Evolutionary conservation across 2,888 invertebrate genomes (phyloP).

Genomic region (Ommatoiulus sabulosus): DNA sequence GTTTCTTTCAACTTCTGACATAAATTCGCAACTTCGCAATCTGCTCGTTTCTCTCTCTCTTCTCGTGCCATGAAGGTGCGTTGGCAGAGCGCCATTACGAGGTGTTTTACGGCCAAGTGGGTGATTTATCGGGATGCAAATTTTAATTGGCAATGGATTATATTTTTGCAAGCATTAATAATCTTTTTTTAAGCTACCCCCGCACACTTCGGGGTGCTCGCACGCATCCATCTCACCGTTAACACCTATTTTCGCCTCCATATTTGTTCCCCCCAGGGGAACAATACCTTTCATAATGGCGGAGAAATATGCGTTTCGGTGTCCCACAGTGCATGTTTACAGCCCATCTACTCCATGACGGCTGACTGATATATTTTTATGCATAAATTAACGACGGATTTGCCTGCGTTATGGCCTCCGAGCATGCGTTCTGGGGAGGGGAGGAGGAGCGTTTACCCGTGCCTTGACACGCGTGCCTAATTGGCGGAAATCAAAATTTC

Average conservation of each 20-base stretch:
- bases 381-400: constrained; percentile 1
- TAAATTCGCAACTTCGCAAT: neutral
- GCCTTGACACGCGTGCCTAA: constrained; percentile 1
- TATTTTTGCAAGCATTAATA: constrained; percentile 15
- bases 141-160: constrained; percentile 40
- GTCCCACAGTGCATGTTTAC: constrained; percentile 43
- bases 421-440: neutral
- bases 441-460: neutral
- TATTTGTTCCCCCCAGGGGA: constrained; percentile 33
- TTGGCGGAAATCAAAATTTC: neutral
- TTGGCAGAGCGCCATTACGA: constrained; percentile 16
- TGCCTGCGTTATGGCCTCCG: neutral
- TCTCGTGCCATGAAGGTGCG: neutral
- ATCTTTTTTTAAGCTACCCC: constrained; percentile 33
- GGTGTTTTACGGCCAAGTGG: constrained; percentile 17
- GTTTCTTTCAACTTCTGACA: constrained; percentile 19
- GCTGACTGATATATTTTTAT: constrained; percentile 39
- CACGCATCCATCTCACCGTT: neutral
- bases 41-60: neutral
- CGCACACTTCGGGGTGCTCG: neutral
- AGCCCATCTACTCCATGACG: constrained; percentile 15
- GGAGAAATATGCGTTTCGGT: constrained; percentile 21
- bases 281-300: constrained; percentile 15
- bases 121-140: constrained; percentile 30
- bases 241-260: constrained; percentile 40